Evolutionary conservation across 2,797 vertebrate species (phyloP), one percentile per base, ranked within the genome.

Genomic region (Tamandua tetradactyla): DNA sequence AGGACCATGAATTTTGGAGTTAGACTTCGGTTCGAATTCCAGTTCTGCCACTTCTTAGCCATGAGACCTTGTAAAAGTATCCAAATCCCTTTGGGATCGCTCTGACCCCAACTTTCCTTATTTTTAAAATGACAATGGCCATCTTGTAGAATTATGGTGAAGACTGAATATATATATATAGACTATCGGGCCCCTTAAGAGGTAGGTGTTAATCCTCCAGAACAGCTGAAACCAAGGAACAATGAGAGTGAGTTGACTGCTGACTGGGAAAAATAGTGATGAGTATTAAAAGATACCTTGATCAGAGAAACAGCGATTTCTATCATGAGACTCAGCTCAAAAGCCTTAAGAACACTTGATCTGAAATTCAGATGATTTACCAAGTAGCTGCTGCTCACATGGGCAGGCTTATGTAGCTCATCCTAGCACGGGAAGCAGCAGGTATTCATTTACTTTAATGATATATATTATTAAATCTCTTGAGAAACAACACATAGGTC

Each of bases 1-100:
- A 93, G 42, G 13, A 86, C 20, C 30, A 64, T n/a, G 18, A 44
- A 47, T n/a, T 92, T 82, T 92, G 13, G 30, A 76, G 69, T 91
- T 7, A 79, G 62, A 90, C 3, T 5, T 52, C 42, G 3, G 7
- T 49, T 94, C 71, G 86, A 80, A 87, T 68, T 55, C 57, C 27
- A 78, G 35, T 71, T 89, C 72, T 89, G 40, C 35, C 61, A 76
- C 74, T 82, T 83, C 15, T 78, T 90, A 93, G 55, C 49, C 90
- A 6, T 61, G 72, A 61, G 47, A 68, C 2, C 6, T 71, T 37
- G 4, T 17, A 72, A 0, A 55, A 52, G 1, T 66, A 18, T 85
- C 35, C 44, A n/a, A 71, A 76, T 89, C 49, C 47, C 55, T 91
- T n/a, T n/a, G n/a, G n/a, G n/a, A n/a, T n/a, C n/a, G n/a, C n/a